Evolutionary conservation across 1,140 invertebrate genomes (phyloP), one percentile per base, ranked within the genome.

Genomic region (Drosophila trapezifrons): DNA sequence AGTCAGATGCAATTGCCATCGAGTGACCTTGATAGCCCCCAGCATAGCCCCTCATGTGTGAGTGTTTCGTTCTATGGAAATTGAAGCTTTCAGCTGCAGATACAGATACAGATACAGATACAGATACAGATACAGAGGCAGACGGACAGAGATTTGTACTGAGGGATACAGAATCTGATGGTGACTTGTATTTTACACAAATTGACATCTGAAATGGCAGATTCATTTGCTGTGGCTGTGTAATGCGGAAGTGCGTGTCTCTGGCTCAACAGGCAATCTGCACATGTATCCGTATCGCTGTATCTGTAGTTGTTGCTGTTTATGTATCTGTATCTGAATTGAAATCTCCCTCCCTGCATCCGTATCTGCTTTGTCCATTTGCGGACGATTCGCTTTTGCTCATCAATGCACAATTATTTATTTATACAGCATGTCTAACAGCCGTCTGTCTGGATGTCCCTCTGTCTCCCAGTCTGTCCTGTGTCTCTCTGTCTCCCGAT

Each of bases 181-280:
- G 43, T 51, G 58, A 76, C 71, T 56, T 76, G 73, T 58, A 67
- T 56, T 76, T 77, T 71, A 47, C 46, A 77, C 79, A 81, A 82
- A 82, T 82, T 82, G 80, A 82, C 80, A 82, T 70, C 76, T 80
- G 63, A 82, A 82, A 73, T 82, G 80, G 76, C 80, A 82, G 80
- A 80, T 78, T 82, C 78, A 82, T 82, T 82, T 81, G 70, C 32
- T 54, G 47, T 64, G 70, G 15, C 40, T 20, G 78, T 71, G 70
- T 80, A 81, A 81, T 76, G 73, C 64, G 76, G 78, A 80, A 81
- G 78, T 78, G 76, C 75, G 75, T 78, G 66, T 78, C 66, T 78
- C 38, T 78, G 72, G 60, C 71, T 55, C 60, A 59, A 57, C 66
- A 70, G 67, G 57, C 74, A 56, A 45, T 59, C 35, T 42, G 37